Evolutionary conservation across 2,888 invertebrate species (phyloP), one percentile per base, ranked within the genome.

Genomic region (Microctonus hyperodae): DNA sequence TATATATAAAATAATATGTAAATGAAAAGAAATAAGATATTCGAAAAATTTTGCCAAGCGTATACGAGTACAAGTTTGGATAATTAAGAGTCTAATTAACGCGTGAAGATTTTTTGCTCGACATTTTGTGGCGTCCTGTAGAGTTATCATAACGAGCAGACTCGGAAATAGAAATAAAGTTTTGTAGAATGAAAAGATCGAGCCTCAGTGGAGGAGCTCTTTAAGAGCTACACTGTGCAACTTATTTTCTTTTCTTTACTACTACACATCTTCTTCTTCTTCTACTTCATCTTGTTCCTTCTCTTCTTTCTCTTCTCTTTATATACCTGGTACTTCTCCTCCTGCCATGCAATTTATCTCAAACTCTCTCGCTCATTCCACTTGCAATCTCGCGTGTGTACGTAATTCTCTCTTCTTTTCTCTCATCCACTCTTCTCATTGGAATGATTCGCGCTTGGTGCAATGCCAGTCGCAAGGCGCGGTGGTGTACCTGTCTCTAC

Each of bases 401-500:
- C 31, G 44, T 44, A 16, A 44, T 6, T 64, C 44, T 64, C 31
- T 55, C 16, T 33, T 31, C 13, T 33, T 55, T 9, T 9, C 35
- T 51, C 31, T 64, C 51, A 48, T 57, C 48, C 35, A 35, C 64
- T 70, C 37, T 56, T 55, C 56, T 50, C 58, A 28, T 62, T 61
- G 22, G 61, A 31, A n/a, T n/a, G n/a, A n/a, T n/a, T n/a, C 33
- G 55, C 56, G 61, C 33, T 37, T 48, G 35, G 37, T 59, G 44
- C 44, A 55, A 56, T 56, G 44, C 56, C 64, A 50, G 50, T 58
- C 35, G 57, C 33, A 67, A 67, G 67, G 67, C 67, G 59, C 67
- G 64, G 69, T 28, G 28, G n/a, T 67, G 70, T 69, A 69, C 66
- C 68, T 69, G 69, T 69, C 69, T 69, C 69, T 71, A 65, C 69